phyloP scores from a whole-genome alignment of 2,113 vertebrate species.

The Pollachius pollachius region DNA sequence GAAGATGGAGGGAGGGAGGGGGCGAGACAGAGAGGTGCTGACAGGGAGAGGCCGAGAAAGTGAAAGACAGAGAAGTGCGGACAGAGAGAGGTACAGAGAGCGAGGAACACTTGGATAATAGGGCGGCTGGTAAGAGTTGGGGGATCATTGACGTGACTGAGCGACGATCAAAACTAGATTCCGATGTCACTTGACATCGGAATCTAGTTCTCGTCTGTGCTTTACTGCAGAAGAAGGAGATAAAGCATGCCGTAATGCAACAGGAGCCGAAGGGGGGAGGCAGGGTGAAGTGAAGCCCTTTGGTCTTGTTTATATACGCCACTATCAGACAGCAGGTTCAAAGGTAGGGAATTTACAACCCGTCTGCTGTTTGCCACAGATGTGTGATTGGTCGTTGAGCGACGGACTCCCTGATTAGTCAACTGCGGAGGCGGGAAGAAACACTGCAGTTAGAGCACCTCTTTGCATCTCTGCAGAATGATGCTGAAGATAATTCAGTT shows the following conservation, averaged over 20 bases:
- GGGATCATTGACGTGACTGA: no score
- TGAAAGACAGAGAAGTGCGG: conserved; percentile 23
- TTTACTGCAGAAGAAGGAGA: conserved; percentile 5
- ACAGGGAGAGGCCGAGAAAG: not conserved
- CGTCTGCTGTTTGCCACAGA: conserved; percentile 1
- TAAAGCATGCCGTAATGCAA: not conserved
- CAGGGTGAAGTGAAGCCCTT: conserved; percentile 40
- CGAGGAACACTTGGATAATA: conserved; percentile 2
- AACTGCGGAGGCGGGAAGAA: conserved; percentile 16
- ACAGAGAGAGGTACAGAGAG: conserved; percentile 17
- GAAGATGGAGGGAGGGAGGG: conserved; percentile 9
- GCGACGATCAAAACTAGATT: no score
- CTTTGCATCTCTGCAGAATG: conserved; percentile 6
- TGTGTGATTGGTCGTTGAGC: conserved; percentile 17
- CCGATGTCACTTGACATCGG: not conserved
- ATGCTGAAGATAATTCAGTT: conserved; percentile 30
- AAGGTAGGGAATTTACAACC: conserved; percentile 57
- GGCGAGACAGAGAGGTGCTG: not conserved
- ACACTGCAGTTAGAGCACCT: not conserved
- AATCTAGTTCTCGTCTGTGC: conserved; percentile 1
- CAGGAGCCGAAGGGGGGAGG: conserved; percentile 34
- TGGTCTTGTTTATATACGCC: conserved; percentile 55
- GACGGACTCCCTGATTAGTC: conserved; percentile 26
- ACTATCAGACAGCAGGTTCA: conserved; percentile 60
- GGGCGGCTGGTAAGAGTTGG: conserved; percentile 9